These are phyloP conservation scores for Argyresthia goedartella DNA, from an alignment of 2,888 invertebrate genomes.

Conservation along the genomic window DNA sequence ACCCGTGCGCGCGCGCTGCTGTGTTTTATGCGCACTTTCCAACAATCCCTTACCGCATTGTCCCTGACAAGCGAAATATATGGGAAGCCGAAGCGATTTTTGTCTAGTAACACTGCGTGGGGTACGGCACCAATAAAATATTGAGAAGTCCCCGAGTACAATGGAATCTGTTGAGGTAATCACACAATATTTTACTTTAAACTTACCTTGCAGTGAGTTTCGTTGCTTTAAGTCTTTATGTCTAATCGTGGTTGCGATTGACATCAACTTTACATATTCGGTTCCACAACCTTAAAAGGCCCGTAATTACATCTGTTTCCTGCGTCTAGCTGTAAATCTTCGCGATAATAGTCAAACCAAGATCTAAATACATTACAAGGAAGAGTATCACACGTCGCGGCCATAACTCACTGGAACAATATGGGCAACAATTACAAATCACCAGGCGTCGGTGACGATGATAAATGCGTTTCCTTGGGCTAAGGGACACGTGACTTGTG, in stretches of 20 bases:
- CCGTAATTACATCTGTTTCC: neutral
- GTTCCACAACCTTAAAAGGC: no score
- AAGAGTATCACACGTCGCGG: constrained; percentile 40
- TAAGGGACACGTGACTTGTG: constrained; percentile 30
- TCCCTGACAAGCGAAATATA: constrained; percentile 57
- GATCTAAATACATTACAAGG: constrained; percentile 16
- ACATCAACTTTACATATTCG: neutral
- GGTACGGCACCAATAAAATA: constrained; percentile 37
- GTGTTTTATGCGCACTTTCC: constrained; percentile 58
- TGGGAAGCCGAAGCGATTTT: constrained; percentile 55
- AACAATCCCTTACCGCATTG: constrained; percentile 53
- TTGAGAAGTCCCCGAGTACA: constrained; percentile 14
- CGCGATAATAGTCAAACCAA: neutral
- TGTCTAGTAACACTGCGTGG: constrained; percentile 61
- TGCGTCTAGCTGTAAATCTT: neutral
- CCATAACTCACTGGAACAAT: constrained; percentile 63
- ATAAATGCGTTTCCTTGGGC: constrained; percentile 58
- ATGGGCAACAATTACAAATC: constrained; percentile 61
- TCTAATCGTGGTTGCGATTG: neutral
- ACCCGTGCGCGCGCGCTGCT: constrained; percentile 34
- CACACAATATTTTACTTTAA: constrained; percentile 9
- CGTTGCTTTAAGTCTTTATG: neutral
- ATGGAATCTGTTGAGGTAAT: constrained; percentile 14
- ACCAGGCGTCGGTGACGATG: constrained; percentile 55
- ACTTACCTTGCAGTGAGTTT: neutral